Base-by-base conservation (phyloP, 2,113 vertebrate genomes). In the Percopsis transmontana region DNA sequence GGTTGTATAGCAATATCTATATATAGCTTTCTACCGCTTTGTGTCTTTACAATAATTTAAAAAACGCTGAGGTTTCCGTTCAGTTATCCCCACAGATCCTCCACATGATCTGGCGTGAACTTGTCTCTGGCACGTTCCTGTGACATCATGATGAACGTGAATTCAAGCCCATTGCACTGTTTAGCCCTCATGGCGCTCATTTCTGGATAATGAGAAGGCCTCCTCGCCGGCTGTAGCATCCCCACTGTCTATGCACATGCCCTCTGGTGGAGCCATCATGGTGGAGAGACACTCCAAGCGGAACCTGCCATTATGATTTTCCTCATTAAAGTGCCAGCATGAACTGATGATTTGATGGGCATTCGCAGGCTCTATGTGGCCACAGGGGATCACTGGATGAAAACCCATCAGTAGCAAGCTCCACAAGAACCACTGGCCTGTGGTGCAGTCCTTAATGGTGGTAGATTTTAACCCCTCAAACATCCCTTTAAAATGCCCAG, bases 321-420 rank as follows among this genome's bases (percentile, higher is more conserved):
- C 58, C 81, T 86, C 86, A 88, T 90, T 85, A 89, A 60, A 20
- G 62, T 33, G 84, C 67, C 89, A 88, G 86, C 76, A 1, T 78
- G 82, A 81, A 56, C 74, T 71, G 52, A 45, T 38, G 47, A 77
- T 60, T 52, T 72, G 70, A 83, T 82, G 66, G 78, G 66, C 40
- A 70, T 69, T 62, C 57, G 18, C 47, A 42, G 42, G 70, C 64
- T 71, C 56, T 14, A 15, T 0, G 33, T 4, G 56, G 57, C 20
- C 76, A 50, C 3, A 16, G 33, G 60, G 74, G 79, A 58, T 75
- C 40, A 4, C 54, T 40, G 33, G 20, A 57, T 57, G n/a, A 39
- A 70, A 73, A 15, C 12, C 65, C 68, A 85, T 80, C 68, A 81
- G 60, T 40, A 41, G 47, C 0, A 1, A 69, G 53, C 13, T 21